These are phyloP conservation scores for Elmis aenea DNA, from an alignment of 2,888 invertebrate genomes.

Conservation along the genomic window DNA sequence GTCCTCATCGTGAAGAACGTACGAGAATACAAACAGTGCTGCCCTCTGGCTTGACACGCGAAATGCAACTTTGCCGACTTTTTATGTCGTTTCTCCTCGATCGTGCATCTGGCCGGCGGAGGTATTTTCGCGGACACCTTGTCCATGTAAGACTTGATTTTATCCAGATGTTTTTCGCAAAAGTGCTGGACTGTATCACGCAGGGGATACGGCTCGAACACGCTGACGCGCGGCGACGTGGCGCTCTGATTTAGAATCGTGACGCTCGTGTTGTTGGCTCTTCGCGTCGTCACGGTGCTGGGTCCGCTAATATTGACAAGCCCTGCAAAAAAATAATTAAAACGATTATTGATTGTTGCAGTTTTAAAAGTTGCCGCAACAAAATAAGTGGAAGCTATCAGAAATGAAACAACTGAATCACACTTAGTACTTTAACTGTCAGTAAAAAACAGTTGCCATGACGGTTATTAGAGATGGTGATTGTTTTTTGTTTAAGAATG, in stretches of 20 bases:
- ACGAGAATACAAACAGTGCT: conserved; percentile 82
- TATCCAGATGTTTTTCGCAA: conserved; percentile 90
- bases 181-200: conserved; percentile 90
- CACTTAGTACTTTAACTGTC: no score
- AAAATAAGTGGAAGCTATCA: no score
- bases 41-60: conserved; percentile 77
- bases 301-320: conserved; percentile 56
- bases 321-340: conserved; percentile 19
- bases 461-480: no score
- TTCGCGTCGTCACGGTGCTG: conserved; percentile 57
- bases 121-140: conserved; percentile 79
- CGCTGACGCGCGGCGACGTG: conserved; percentile 62
- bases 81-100: conserved; percentile 83
- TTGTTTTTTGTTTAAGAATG: no score
- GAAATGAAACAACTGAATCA: no score
- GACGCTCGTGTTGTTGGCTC: conserved; percentile 70
- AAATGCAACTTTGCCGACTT: conserved; percentile 85
- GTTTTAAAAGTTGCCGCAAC: not conserved
- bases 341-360: no score
- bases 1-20: conserved; percentile 75
- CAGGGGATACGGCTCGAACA: conserved; percentile 89
- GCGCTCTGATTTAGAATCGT: conserved; percentile 62
- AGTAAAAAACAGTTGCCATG: no score
- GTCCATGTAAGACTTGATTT: conserved; percentile 88
- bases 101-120: conserved; percentile 88